These are phyloP conservation scores for Eugnorisma glareosa DNA, from an alignment of 2,888 invertebrate genomes.

Conservation along the genomic window DNA sequence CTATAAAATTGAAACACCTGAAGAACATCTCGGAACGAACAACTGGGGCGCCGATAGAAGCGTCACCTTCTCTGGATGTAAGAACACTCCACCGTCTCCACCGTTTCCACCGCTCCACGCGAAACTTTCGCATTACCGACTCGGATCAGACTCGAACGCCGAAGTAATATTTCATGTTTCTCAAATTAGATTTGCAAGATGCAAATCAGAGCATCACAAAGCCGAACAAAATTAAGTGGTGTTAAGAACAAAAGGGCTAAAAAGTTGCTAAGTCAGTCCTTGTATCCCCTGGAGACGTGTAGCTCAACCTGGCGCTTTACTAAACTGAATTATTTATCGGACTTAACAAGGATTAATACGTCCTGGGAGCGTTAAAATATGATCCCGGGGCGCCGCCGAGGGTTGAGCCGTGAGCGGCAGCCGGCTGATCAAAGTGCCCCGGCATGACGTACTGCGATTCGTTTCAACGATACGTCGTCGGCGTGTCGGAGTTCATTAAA, in stretches of 20 bases:
- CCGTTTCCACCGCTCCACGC: conserved; percentile 22
- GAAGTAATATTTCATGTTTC: conserved; percentile 69
- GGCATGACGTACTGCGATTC: conserved; percentile 31
- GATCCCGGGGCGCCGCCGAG: conserved; percentile 66
- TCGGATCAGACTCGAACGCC: conserved; percentile 56
- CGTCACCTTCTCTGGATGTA: conserved; percentile 7
- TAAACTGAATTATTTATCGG: conserved; percentile 85
- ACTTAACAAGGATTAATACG: conserved; percentile 85
- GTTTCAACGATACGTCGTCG: conserved; percentile 15
- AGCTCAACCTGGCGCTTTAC: conserved; percentile 57
- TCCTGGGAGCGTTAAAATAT: conserved; percentile 79
- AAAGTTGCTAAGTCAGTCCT: conserved; percentile 63
- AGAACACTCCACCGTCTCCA: conserved; percentile 19
- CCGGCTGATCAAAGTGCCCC: conserved; percentile 58
- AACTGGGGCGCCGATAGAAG: neutral
- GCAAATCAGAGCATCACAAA: conserved; percentile 65
- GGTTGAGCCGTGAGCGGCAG: conserved; percentile 10
- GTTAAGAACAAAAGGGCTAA: conserved; percentile 72
- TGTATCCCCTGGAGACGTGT: conserved; percentile 59
- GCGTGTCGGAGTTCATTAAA: conserved; percentile 51
- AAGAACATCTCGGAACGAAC: conserved; percentile 22
- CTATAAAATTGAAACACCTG: conserved; percentile 33
- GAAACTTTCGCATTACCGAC: conserved; percentile 62
- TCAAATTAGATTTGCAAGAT: conserved; percentile 66
- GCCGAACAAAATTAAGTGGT: conserved; percentile 69